Evolutionary conservation across 2,888 invertebrate species (phyloP), one percentile per base, ranked within the genome.

Genomic region (Brachynemurus nebulosus): DNA sequence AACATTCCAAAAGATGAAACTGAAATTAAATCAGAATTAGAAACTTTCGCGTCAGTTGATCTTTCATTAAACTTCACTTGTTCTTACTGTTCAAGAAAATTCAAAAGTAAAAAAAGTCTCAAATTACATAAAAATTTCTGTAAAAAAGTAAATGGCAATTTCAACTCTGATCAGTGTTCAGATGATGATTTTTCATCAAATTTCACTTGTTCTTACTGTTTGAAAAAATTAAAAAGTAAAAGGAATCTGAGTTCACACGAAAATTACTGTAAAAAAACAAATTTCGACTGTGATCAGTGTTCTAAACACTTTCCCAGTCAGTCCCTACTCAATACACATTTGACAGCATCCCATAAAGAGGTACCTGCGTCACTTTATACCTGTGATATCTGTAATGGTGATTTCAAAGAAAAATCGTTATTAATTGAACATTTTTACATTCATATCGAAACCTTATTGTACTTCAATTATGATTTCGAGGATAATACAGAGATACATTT

Each of bases 161-260:
- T 30, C n/a, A n/a, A 37, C 12, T 37, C 18, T 37, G 19, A n/a
- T 18, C 20, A 18, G 17, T 37, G 37, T 37, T 18, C 19, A 12
- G n/a, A 18, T n/a, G n/a, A n/a, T n/a, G n/a, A n/a, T n/a, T n/a
- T n/a, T n/a, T n/a, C n/a, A n/a, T n/a, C n/a, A 30, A 30, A 30
- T 30, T 30, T 30, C n/a, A 12, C 30, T 12, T 30, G 30, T 30
- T 12, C 6, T 30, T 30, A 30, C 14, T 30, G 30, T 11, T 30
- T 14, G n/a, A n/a, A 30, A n/a, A 14, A 30, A 11, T 30, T 30
- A n/a, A 30, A 4, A n/a, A 12, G n/a, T 11, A 14, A 30, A 30
- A 12, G n/a, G n/a, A 30, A 45, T n/a, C 54, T 57, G 47, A 47
- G 53, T 8, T 47, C 40, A 20, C 48, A 52, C 40, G 48, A 46